Evolutionary conservation across 2,888 invertebrate genomes (phyloP).

Genomic region (Dryadula phaetusa): DNA sequence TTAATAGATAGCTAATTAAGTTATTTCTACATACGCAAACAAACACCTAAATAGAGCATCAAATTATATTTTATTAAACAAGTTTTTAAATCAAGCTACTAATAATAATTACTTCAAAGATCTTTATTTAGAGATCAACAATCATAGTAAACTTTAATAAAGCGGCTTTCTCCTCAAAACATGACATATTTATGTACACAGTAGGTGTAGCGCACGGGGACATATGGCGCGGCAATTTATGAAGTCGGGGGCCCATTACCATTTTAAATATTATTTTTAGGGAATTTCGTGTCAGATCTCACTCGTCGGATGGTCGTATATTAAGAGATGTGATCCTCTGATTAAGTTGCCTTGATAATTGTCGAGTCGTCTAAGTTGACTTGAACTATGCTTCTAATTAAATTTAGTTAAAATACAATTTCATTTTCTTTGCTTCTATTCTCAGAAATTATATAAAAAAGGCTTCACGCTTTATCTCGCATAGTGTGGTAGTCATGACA

Average conservation of each 20-base stretch:
- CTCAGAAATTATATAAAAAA: background rate
- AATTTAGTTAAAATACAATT: conserved; percentile 54
- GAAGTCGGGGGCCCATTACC: conserved; percentile 82
- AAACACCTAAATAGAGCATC: background rate
- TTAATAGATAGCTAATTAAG: background rate
- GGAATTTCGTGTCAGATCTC: conserved; percentile 85
- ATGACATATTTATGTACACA: conserved; percentile 84
- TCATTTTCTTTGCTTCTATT: conserved; percentile 4
- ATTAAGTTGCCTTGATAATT: conserved; percentile 78
- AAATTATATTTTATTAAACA: background rate
- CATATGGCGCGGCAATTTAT: conserved; percentile 84
- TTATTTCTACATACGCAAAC: background rate
- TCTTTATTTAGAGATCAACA: conserved; percentile 23
- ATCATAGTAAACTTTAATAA: conserved; percentile 53
- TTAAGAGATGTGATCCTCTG: conserved; percentile 83
- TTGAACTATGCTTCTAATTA: conserved; percentile 78
- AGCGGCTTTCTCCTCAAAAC: conserved; percentile 74
- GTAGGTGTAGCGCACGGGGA: conserved; percentile 79
- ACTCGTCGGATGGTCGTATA: conserved; percentile 79
- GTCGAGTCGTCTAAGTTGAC: conserved; percentile 59
- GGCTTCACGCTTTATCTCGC: too few relatives aligned
- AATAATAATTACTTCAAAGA: conserved; percentile 16
- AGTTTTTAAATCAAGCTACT: conserved; percentile 13
- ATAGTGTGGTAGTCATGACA: too few relatives aligned
- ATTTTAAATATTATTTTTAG: conserved; percentile 85